Percentiles rank a stretch among this genome's conserved stretches.
These are phyloP conservation scores for Diaperis boleti DNA, from an alignment of 2,888 invertebrate species.

Conservation along the genomic window DNA sequence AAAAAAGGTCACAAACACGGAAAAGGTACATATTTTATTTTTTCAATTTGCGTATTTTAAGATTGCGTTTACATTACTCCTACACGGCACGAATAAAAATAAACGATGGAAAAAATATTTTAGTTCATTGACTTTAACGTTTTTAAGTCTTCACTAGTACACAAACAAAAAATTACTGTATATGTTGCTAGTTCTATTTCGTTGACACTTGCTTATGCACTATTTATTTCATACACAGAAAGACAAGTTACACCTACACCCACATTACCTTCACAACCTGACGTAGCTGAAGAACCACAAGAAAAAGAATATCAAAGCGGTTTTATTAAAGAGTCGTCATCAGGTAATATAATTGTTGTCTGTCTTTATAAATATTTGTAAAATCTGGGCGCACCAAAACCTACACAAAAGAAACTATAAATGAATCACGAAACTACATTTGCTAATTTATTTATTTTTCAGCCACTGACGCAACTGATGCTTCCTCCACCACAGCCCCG, in stretches of 20 bases:
- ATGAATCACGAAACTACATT: too few relatives aligned
- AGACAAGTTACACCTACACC: slow-evolving; percentile 49
- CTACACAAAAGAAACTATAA: not conserved
- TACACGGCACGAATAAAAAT: too few relatives aligned
- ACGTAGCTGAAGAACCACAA: slow-evolving; percentile 32
- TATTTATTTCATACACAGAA: slow-evolving; percentile 48
- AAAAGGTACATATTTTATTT: slow-evolving; percentile 52
- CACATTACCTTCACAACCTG: slow-evolving; percentile 42
- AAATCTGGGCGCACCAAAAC: not conserved
- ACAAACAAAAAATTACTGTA: too few relatives aligned
- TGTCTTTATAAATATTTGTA: not conserved
- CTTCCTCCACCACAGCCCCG: slow-evolving; percentile 5
- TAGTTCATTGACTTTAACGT: too few relatives aligned
- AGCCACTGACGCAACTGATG: slow-evolving; percentile 43
- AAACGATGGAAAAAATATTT: too few relatives aligned
- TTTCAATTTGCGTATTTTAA: slow-evolving; percentile 11
- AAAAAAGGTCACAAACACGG: slow-evolving; percentile 57
- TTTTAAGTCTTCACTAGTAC: too few relatives aligned
- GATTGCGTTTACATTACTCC: slow-evolving; percentile 12
- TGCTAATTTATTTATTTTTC: slow-evolving; percentile 39
- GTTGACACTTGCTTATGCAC: slow-evolving; percentile 20
- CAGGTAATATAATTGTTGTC: slow-evolving; percentile 48
- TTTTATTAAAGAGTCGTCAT: slow-evolving; percentile 51
- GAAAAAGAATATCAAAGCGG: slow-evolving; percentile 48
- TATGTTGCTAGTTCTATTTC: slow-evolving; percentile 45